These are phyloP conservation scores for Myripristis murdjan DNA, from an alignment of 2,797 vertebrate species.

Conservation along the genomic window DNA sequence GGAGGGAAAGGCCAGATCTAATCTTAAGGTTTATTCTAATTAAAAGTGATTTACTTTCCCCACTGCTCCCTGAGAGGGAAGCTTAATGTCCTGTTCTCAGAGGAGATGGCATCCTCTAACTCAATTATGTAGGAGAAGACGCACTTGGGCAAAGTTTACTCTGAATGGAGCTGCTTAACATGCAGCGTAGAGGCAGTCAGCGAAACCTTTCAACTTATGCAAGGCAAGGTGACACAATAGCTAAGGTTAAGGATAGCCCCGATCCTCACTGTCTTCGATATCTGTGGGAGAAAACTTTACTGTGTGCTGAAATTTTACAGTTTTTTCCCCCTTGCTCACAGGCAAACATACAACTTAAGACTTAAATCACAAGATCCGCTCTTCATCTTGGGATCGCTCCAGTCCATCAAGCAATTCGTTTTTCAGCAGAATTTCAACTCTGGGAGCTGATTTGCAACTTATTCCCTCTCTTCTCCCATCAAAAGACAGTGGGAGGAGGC, in stretches of 20 bases:
- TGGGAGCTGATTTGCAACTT: background rate
- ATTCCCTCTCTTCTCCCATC: background rate
- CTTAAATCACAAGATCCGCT: constrained; percentile 2
- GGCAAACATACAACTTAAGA: constrained; percentile 18
- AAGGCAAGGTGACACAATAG: constrained; percentile 42
- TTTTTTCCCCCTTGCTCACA: constrained; percentile 18
- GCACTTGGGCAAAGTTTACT: constrained; percentile 73
- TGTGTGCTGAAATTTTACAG: constrained; percentile 6
- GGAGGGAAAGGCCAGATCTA: constrained; percentile 74
- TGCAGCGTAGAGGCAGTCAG: constrained; percentile 22
- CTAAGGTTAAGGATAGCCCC: constrained; percentile 34
- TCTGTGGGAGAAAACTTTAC: background rate
- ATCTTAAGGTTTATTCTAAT: constrained; percentile 86
- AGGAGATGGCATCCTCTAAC: constrained; percentile 72
- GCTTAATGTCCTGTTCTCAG: constrained; percentile 73
- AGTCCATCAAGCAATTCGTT: constrained; percentile 10
- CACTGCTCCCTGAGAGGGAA: constrained; percentile 66
- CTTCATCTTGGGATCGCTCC: background rate
- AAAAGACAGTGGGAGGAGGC: background rate
- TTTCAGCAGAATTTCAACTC: background rate
- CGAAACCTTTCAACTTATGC: constrained; percentile 28
- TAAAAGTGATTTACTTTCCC: constrained; percentile 84
- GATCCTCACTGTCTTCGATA: background rate
- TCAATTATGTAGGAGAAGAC: constrained; percentile 71
- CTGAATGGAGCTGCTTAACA: constrained; percentile 37